phyloP scores from a whole-genome alignment of 2,113 vertebrate species.

The Eolophus roseicapilla region DNA sequence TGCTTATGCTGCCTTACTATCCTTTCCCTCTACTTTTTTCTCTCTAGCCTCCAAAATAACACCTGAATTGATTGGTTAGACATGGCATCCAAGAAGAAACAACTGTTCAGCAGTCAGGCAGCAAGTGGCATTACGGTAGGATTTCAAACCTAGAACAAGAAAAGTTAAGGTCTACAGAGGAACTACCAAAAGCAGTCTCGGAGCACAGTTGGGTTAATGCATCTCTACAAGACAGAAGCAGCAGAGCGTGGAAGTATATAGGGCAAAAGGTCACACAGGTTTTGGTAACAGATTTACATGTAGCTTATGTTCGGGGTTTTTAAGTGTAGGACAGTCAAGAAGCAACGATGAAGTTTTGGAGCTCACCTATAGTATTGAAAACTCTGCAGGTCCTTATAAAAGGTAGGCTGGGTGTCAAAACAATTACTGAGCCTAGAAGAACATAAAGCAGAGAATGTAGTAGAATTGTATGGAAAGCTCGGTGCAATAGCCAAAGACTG shows the following conservation, averaged over 20 bases:
- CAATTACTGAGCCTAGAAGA: neutral
- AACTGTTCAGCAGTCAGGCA: neutral
- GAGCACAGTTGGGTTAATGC: neutral
- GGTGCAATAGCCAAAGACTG: neutral
- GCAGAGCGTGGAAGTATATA: neutral
- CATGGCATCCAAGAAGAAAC: neutral
- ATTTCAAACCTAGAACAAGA: neutral
- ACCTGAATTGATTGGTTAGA: neutral
- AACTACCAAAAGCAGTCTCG: neutral
- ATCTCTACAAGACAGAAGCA: neutral
- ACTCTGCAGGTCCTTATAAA: neutral
- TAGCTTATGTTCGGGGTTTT: neutral
- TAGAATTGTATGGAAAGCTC: neutral
- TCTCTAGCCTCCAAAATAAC: neutral
- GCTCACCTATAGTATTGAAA: neutral
- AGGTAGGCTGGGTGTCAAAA: neutral
- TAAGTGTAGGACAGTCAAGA: neutral
- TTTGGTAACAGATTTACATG: neutral
- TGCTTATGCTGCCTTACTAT: neutral
- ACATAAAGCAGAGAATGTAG: neutral
- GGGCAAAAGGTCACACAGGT: neutral
- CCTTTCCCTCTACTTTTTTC: neutral
- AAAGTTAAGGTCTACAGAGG: neutral
- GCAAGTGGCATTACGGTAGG: neutral
- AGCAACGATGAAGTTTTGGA: neutral